Evolutionary conservation across 1,140 invertebrate species (phyloP).

Genomic region (Laupala kohalensis): DNA sequence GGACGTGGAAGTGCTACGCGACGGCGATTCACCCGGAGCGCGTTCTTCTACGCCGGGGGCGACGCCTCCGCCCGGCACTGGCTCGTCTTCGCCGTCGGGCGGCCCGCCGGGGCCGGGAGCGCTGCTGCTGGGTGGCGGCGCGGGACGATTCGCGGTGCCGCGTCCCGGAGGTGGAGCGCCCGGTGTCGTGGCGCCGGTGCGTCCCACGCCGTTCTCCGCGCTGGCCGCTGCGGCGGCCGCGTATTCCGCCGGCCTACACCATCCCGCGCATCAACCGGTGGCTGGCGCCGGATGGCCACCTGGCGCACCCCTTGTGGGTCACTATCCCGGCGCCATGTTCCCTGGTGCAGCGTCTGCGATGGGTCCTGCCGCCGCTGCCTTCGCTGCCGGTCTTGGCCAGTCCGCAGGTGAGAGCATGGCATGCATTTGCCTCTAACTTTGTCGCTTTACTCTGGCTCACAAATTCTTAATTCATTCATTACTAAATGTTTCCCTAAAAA

Average conservation of each 20-base stretch:
- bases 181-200: conserved; percentile 35
- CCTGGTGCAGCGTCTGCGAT: neutral
- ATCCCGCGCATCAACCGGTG: neutral
- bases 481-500: too few relatives aligned
- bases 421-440: too few relatives aligned
- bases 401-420: conserved; percentile 4
- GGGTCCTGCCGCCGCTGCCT: neutral
- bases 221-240: conserved; percentile 47
- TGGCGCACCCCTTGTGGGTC: neutral
- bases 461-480: too few relatives aligned
- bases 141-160: conserved; percentile 1
- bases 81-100: neutral
- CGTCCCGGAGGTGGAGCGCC: neutral
- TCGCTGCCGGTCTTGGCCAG: neutral
- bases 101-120: neutral
- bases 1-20: conserved; percentile 38
- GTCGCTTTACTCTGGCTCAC: too few relatives aligned
- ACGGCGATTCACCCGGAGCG: neutral
- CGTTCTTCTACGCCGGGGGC: neutral
- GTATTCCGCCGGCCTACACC: conserved; percentile 21
- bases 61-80: neutral
- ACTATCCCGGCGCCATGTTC: conserved; percentile 10
- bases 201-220: conserved; percentile 51
- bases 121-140: neutral
- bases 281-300: neutral